Percentiles rank a stretch among this genome's conserved stretches.
Conservation (phyloP, 2,113 vertebrate genomes). For the Paralichthys olivaceus region DNA sequence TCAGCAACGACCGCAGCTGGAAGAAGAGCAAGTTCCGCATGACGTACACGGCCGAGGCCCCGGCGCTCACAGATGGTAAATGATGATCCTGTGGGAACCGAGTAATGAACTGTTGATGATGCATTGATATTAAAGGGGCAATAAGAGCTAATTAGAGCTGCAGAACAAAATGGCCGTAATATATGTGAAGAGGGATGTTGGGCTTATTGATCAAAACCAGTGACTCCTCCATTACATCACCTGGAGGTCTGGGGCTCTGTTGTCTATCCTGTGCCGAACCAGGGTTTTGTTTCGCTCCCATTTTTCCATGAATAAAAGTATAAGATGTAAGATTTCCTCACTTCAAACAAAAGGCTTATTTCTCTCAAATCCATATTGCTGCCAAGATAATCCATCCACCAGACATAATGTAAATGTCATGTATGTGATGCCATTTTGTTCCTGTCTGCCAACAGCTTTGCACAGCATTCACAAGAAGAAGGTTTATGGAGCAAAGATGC, state of each 20-base stretch:
- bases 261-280: background rate
- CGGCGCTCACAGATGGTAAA: conserved; percentile 90
- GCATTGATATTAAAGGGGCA: background rate
- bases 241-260: conserved; percentile 7
- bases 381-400: too few species aligned
- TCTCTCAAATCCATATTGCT: background rate
- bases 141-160: background rate
- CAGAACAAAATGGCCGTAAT: background rate
- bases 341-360: background rate
- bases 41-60: conserved; percentile 90
- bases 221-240: conserved; percentile 19
- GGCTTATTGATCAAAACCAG: conserved; percentile 15
- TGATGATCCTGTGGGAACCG: background rate
- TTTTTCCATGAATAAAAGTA: too few species aligned
- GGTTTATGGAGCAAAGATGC: conserved; percentile 89
- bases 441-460: conserved; percentile 82
- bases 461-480: conserved; percentile 93
- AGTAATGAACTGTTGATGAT: background rate
- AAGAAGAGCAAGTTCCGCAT: conserved; percentile 97
- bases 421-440: background rate
- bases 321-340: too few species aligned
- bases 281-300: too few species aligned
- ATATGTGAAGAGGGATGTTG: conserved; percentile 3
- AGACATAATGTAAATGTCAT: background rate
- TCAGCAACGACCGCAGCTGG: conserved; percentile 98